Evolutionary conservation across 1,140 invertebrate genomes (phyloP).

Genomic region (Musca vetustissima): DNA sequence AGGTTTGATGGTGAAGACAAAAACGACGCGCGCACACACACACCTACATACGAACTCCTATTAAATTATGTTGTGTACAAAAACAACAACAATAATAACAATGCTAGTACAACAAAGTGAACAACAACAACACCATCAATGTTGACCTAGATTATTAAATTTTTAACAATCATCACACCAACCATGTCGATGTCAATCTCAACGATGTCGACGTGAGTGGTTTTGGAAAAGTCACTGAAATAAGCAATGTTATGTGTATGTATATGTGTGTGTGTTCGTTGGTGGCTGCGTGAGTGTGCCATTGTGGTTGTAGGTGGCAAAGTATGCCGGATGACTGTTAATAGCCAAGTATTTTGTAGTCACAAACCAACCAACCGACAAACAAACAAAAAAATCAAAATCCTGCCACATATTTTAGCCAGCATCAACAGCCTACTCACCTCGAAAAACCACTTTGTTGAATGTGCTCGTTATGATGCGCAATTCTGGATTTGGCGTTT

Average conservation of each 20-base stretch:
- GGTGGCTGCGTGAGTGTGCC: too few relatives aligned
- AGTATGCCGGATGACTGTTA: too few relatives aligned
- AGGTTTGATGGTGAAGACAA: not conserved
- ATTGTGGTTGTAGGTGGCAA: too few relatives aligned
- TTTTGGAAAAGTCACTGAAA: not conserved
- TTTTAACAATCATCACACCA: not conserved
- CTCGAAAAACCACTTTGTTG: conserved; percentile 77
- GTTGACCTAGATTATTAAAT: conserved; percentile 2
- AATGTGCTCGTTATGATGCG: conserved; percentile 85
- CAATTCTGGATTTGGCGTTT: conserved; percentile 80
- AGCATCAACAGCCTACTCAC: conserved; percentile 62
- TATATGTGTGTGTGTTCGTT: not conserved
- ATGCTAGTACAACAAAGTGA: too few relatives aligned
- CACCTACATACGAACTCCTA: not conserved
- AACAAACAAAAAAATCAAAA: too few relatives aligned
- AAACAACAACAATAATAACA: too few relatives aligned
- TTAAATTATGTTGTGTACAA: too few relatives aligned
- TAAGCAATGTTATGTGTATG: not conserved
- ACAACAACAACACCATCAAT: not conserved
- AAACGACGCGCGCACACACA: not conserved
- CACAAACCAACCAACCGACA: not conserved
- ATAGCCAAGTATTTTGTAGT: not conserved
- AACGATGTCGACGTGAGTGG: not conserved
- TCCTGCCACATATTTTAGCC: not conserved
- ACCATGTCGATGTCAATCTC: not conserved